A percentile compares a stretch with the other conserved stretches of the same genome.
phyloP scores from a whole-genome alignment of 2,797 vertebrate species.

The Alauda arvensis region DNA sequence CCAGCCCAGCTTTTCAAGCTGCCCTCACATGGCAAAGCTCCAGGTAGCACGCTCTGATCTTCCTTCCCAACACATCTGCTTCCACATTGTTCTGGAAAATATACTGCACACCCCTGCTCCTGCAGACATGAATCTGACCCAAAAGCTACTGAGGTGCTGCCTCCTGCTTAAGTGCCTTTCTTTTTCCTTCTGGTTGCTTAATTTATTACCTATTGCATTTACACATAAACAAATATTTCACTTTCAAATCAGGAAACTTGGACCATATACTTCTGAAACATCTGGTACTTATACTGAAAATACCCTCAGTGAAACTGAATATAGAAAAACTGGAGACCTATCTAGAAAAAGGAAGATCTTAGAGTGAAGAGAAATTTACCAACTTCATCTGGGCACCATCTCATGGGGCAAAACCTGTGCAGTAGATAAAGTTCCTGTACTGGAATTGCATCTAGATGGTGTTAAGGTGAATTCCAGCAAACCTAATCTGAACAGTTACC shows the following conservation, averaged over 20 bases:
- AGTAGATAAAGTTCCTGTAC: background rate
- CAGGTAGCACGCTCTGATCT: background rate
- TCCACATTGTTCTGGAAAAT: slow-evolving; percentile 6
- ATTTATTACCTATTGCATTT: slow-evolving; percentile 25
- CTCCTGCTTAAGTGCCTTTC: background rate
- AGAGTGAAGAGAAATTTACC: background rate
- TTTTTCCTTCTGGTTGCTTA: background rate
- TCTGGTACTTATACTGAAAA: background rate
- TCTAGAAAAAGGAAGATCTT: background rate
- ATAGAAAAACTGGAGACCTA: background rate
- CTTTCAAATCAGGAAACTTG: background rate
- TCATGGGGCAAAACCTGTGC: background rate
- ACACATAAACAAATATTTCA: slow-evolving; percentile 27
- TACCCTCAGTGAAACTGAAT: background rate
- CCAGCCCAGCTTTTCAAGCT: slow-evolving; percentile 13
- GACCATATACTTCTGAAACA: background rate
- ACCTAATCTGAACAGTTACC: background rate
- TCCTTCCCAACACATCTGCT: slow-evolving; percentile 29
- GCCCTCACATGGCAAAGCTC: slow-evolving; percentile 24
- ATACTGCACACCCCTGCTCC: background rate
- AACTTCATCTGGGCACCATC: background rate
- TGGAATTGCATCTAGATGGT: background rate
- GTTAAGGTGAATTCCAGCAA: background rate
- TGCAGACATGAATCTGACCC: slow-evolving; percentile 14
- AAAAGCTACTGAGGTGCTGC: background rate